A percentile compares a stretch with the other conserved stretches of the same genome.
phyloP scores from a whole-genome alignment of 2,888 invertebrate species.

The Amaurobius ferox region DNA sequence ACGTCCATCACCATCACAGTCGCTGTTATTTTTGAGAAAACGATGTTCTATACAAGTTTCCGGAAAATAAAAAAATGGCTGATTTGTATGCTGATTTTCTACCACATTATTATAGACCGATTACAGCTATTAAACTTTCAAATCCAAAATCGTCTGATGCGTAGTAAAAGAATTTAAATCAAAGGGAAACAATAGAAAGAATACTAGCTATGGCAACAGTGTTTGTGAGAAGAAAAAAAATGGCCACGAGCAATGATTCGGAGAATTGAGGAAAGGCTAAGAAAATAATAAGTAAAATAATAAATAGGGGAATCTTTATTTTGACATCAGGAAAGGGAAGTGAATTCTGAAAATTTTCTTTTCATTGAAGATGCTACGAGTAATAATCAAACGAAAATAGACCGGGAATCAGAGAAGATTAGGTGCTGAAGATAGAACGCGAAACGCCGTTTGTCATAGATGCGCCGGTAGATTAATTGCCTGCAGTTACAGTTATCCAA shows the following conservation, averaged over 20 bases:
- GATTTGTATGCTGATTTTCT: background rate
- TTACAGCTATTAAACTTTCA: background rate
- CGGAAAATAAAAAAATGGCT: background rate
- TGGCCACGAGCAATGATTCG: slow-evolving; percentile 1
- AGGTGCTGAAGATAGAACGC: background rate
- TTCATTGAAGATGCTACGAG: background rate
- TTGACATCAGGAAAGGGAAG: slow-evolving; percentile 29
- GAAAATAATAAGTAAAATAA: background rate
- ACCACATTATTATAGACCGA: background rate
- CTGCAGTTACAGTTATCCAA: background rate
- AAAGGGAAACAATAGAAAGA: no score
- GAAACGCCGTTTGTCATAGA: background rate
- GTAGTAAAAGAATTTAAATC: no score
- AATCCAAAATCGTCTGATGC: no score
- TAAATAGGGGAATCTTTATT: background rate
- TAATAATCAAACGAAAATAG: background rate
- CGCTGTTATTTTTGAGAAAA: background rate
- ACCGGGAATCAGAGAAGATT: background rate
- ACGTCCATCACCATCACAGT: background rate
- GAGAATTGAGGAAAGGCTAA: slow-evolving; percentile 8
- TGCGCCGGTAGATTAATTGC: slow-evolving; percentile 6
- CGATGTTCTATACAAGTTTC: background rate
- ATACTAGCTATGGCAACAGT: no score
- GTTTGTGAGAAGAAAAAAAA: background rate
- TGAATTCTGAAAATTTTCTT: background rate